Conservation (phyloP, 2,888 invertebrate genomes). For the Leucania comma region DNA sequence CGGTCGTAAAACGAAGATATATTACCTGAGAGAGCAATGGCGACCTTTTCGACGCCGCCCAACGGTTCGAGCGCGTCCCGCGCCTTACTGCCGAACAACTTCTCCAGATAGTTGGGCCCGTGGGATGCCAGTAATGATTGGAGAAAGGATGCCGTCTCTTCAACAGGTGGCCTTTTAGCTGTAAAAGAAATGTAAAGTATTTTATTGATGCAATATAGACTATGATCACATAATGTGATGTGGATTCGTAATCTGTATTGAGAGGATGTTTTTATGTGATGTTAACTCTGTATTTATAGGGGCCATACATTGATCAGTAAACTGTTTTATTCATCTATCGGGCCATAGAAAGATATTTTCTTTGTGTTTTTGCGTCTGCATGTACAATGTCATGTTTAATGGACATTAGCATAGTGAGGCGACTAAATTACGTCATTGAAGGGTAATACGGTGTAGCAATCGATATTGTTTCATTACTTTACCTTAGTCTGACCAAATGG, state of each 20-base stretch:
- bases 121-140: slow-evolving; percentile 98
- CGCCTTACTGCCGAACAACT: slow-evolving; percentile 98
- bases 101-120: slow-evolving; percentile 98
- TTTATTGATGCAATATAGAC: slow-evolving; percentile 34
- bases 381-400: slow-evolving; percentile 28
- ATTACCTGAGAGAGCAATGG: slow-evolving; percentile 97
- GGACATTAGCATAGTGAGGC: slow-evolving; percentile 25
- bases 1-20: slow-evolving; percentile 55
- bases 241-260: slow-evolving; percentile 18
- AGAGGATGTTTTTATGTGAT: neutral
- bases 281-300: neutral
- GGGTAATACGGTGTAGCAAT: slow-evolving; percentile 37
- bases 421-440: slow-evolving; percentile 45
- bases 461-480: slow-evolving; percentile 59
- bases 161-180: slow-evolving; percentile 99
- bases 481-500: slow-evolving; percentile 28
- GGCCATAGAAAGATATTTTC: neutral
- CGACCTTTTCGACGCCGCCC: slow-evolving; percentile 98
- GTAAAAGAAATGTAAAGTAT: slow-evolving; percentile 75
- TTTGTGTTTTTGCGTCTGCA: slow-evolving; percentile 13
- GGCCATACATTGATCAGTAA: too few species aligned
- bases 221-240: slow-evolving; percentile 16
- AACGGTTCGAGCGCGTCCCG: slow-evolving; percentile 97
- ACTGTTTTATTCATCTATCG: too few species aligned
- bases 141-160: slow-evolving; percentile 98